phyloP scores from a whole-genome alignment of 2,888 invertebrate genomes.

The Drosophila buzzatii region DNA sequence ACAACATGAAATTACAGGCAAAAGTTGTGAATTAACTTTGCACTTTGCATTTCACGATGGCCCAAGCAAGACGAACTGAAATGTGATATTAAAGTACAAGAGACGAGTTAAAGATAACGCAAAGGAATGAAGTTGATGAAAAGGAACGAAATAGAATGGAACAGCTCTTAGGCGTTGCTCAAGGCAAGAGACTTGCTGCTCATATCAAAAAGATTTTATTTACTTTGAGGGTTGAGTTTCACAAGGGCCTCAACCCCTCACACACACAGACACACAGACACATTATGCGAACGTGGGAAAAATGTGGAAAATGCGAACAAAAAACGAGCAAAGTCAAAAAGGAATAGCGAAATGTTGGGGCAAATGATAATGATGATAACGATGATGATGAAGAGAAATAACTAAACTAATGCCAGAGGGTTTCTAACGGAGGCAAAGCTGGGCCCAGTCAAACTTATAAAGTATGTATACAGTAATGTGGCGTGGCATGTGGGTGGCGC shows the following conservation, averaged over 20 bases:
- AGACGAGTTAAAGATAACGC: neutral
- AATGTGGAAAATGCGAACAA: slow-evolving; percentile 63
- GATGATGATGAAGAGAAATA: slow-evolving; percentile 48
- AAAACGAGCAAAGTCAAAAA: slow-evolving; percentile 40
- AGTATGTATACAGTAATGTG: slow-evolving; percentile 65
- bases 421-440: slow-evolving; percentile 30
- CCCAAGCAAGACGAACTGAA: slow-evolving; percentile 30
- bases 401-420: slow-evolving; percentile 59
- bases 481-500: slow-evolving; percentile 35
- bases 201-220: slow-evolving; percentile 30
- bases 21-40: slow-evolving; percentile 37
- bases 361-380: slow-evolving; percentile 18
- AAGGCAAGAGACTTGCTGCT: slow-evolving; percentile 50
- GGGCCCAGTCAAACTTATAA: slow-evolving; percentile 59
- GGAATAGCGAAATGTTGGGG: slow-evolving; percentile 37
- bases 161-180: slow-evolving; percentile 32
- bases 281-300: slow-evolving; percentile 60
- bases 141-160: slow-evolving; percentile 20
- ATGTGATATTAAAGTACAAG: slow-evolving; percentile 38
- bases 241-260: slow-evolving; percentile 18
- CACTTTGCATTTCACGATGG: slow-evolving; percentile 25
- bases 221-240: slow-evolving; percentile 36
- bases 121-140: neutral
- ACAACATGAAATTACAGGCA: neutral
- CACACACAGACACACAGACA: slow-evolving; percentile 1